Conservation (phyloP, 2,888 invertebrate species). For the Augiades crinisus region DNA sequence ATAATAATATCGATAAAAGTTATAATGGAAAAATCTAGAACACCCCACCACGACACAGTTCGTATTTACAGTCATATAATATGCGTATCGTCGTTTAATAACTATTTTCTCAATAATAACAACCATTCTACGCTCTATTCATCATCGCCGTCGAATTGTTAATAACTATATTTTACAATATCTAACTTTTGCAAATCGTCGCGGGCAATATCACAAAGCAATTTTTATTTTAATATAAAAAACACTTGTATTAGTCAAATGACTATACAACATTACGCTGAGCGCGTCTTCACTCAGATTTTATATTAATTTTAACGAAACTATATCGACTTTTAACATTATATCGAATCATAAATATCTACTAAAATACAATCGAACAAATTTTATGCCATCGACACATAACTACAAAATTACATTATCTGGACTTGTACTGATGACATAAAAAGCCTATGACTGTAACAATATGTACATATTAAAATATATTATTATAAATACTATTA, state of each 20-base stretch:
- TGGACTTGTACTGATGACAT: conserved; percentile 24
- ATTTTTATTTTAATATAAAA: conserved; percentile 50
- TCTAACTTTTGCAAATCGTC: conserved; percentile 41
- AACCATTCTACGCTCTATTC: conserved; percentile 34
- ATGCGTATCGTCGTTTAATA: conserved; percentile 10
- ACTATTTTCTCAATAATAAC: conserved; percentile 4
- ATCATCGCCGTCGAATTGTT: conserved; percentile 4
- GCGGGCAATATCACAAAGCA: conserved; percentile 68
- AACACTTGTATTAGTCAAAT: conserved; percentile 52
- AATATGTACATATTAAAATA: conserved; percentile 25
- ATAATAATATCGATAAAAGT: conserved; percentile 37
- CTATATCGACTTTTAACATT: conserved; percentile 6
- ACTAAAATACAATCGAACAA: conserved; percentile 19
- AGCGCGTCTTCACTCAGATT: conserved; percentile 31
- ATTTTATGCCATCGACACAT: conserved; percentile 13
- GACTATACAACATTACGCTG: conserved; percentile 48
- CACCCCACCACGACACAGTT: conserved; percentile 29
- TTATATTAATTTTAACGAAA: conserved; percentile 11
- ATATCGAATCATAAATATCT: conserved; percentile 10
- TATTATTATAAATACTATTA: conserved; percentile 20
- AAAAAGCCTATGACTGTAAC: conserved; percentile 23
- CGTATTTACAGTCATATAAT: conserved; percentile 47
- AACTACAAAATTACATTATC: conserved; percentile 16
- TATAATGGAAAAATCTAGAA: conserved; percentile 43
- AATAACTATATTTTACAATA: conserved; percentile 42